These are phyloP conservation scores for Stenichneumon culpator DNA, from an alignment of 2,888 invertebrate species.

Conservation along the genomic window DNA sequence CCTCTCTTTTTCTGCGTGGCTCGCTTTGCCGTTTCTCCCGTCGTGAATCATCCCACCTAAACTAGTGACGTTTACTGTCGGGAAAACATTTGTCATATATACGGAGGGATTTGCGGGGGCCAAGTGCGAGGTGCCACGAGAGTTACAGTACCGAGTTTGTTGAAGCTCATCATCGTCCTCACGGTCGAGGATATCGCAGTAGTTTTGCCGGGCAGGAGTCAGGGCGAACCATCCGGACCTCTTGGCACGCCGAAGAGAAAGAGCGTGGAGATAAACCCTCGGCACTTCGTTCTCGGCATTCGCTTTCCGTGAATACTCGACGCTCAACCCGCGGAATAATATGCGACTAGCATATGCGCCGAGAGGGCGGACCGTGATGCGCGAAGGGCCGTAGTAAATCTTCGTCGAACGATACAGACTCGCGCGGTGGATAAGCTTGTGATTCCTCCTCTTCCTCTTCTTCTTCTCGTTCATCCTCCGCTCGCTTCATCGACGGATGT, in stretches of 20 bases:
- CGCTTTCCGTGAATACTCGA: conserved; percentile 52
- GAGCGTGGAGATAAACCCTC: background rate
- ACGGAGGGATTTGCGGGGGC: conserved; percentile 64
- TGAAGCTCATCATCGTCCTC: conserved; percentile 47
- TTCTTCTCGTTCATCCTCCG: background rate
- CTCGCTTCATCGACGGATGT: conserved; percentile 55
- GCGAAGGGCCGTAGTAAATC: conserved; percentile 79
- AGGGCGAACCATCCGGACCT: background rate
- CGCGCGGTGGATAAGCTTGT: conserved; percentile 67
- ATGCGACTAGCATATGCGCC: conserved; percentile 48
- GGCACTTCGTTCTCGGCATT: conserved; percentile 29
- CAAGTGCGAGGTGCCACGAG: conserved; percentile 13
- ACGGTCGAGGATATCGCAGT: conserved; percentile 36
- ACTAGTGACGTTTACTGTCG: conserved; percentile 84
- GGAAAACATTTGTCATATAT: conserved; percentile 83
- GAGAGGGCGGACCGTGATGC: conserved; percentile 67
- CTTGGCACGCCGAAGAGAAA: background rate
- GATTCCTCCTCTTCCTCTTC: conserved; percentile 64
- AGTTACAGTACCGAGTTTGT: conserved; percentile 57
- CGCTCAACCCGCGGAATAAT: conserved; percentile 53
- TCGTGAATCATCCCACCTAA: conserved; percentile 82
- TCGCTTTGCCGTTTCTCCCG: conserved; percentile 72
- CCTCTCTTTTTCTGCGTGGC: conserved; percentile 60
- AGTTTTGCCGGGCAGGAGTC: background rate
- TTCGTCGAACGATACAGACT: conserved; percentile 69